Evolutionary conservation across 2,113 vertebrate genomes (phyloP).

Genomic region (Porphyrio hochstetteri): DNA sequence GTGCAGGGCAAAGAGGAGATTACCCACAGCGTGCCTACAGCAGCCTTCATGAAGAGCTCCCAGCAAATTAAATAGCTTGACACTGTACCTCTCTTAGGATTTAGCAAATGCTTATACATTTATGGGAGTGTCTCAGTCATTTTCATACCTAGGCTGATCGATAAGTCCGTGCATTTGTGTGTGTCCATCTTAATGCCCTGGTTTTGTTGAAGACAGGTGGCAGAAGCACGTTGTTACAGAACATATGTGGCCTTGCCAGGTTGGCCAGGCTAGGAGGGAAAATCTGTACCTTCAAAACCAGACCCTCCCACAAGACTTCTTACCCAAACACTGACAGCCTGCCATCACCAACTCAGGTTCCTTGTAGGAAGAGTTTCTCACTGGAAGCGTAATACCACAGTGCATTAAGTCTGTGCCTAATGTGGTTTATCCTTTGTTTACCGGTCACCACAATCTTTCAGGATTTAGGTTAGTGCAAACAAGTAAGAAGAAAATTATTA

Average conservation of each 20-base stretch:
- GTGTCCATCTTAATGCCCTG: neutral
- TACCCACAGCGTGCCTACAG: neutral
- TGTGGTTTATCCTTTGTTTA: conserved; percentile 48
- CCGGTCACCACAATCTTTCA: conserved; percentile 7
- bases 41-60: neutral
- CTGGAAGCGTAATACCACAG: neutral
- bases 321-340: neutral
- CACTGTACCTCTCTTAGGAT: neutral
- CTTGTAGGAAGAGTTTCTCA: neutral
- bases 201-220: neutral
- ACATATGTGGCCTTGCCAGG: neutral
- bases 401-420: conserved; percentile 14
- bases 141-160: rapidly evolving
- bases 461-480: conserved; percentile 26
- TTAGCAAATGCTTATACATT: neutral
- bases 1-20: neutral
- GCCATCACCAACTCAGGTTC: neutral
- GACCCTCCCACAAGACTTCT: neutral
- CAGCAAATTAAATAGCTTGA: neutral
- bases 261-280: neutral
- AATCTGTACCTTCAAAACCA: neutral
- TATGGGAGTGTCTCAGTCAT: neutral
- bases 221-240: neutral
- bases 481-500: conserved; percentile 7
- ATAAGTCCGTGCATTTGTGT: neutral